phyloP scores from a whole-genome alignment of 2,888 invertebrate genomes.

The Chorisops tibialis region DNA sequence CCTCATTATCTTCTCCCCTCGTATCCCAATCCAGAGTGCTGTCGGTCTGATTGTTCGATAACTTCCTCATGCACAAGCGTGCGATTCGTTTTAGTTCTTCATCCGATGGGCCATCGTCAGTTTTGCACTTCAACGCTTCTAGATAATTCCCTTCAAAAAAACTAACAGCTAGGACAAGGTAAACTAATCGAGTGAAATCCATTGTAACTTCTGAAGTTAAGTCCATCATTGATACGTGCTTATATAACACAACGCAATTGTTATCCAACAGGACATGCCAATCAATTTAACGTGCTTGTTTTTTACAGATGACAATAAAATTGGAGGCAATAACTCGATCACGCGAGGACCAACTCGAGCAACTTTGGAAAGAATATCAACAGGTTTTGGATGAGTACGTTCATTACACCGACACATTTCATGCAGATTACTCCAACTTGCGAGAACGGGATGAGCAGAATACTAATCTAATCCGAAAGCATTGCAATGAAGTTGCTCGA shows the following conservation, averaged over 20 bases:
- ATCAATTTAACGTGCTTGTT: too few relatives aligned
- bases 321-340: conserved; percentile 51
- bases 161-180: too few relatives aligned
- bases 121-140: conserved; percentile 57
- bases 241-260: too few relatives aligned
- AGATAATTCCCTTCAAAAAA: not conserved
- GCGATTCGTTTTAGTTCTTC: conserved; percentile 59
- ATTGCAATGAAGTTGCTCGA: conserved; percentile 47
- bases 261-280: too few relatives aligned
- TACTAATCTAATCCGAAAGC: conserved; percentile 46
- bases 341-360: conserved; percentile 55
- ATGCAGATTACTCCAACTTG: conserved; percentile 52
- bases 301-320: conserved; percentile 46
- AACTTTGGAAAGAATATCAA: conserved; percentile 53
- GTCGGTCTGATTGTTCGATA: conserved; percentile 34
- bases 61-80: conserved; percentile 56
- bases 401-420: conserved; percentile 50
- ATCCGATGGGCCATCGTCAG: conserved; percentile 59
- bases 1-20: too few relatives aligned
- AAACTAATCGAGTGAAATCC: too few relatives aligned
- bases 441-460: conserved; percentile 51
- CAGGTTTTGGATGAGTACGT: conserved; percentile 49
- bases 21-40: conserved; percentile 37
- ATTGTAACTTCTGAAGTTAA: too few relatives aligned
- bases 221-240: too few relatives aligned